Evolutionary conservation across 2,888 invertebrate genomes (phyloP), one percentile per base, ranked within the genome.

Genomic region (Podabrus alpinus): DNA sequence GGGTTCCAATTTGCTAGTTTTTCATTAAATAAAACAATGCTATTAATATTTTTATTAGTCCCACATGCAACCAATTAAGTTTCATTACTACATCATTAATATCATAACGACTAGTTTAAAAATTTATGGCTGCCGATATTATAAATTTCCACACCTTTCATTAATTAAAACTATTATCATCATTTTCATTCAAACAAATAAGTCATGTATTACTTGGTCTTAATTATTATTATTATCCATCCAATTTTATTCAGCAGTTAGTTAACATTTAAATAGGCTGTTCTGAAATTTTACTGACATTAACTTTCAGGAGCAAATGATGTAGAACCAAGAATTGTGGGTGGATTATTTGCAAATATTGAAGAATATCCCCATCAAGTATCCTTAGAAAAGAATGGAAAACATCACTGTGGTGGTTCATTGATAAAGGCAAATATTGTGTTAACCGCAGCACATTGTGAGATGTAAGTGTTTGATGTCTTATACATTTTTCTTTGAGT

Each of bases 381-480:
- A n/a, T 77, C 77, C 5, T 3, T 78, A 15, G 69, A 75, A 62
- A 69, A 64, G 13, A 1, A n/a, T 4, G 69, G 71, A 15, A 17
- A 45, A 2, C 78, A 78, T 60, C 68, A 66, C 13, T 78, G 78
- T 59, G 78, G 78, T 15, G 78, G 71, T n/a, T 68, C 78, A 4
- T 16, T 78, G 15, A 71, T 78, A 13, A 68, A 29, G 7, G 45
- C 73, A 9, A 71, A 70, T 24, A 25, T 17, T 13, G 72, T 71
- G 10, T 9, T 78, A 15, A 78, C 78, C 2, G 78, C 78, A 21
- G 78, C 75, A n/a, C 78, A 78, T 69, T 78, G 78, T 24, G 71
- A 71, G 45, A 1, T 25, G 17, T 24, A 61, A 15, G 69, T 74
- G 13, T 17, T 16, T 24, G 0, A 24, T 59, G 2, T 2, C 4